Base-by-base conservation (phyloP, 1,140 invertebrate species). In the Zaprionus ghesquierei region DNA sequence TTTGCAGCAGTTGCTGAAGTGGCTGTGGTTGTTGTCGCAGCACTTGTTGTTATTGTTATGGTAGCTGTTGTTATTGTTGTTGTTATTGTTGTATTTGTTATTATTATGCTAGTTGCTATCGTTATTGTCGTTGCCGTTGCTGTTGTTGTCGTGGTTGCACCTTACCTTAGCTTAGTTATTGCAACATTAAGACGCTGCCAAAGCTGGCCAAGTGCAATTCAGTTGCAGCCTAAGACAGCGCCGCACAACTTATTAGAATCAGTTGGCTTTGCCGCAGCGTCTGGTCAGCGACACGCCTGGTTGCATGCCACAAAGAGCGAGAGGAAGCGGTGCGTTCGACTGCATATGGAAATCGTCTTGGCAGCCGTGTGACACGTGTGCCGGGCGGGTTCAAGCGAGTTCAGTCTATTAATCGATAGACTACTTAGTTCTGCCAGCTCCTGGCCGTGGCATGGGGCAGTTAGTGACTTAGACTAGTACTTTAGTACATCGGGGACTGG, bases 381-480 rank as follows among this genome's bases (percentile, higher is more conserved):
- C 49, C 54, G 33, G 46, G 51, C 20, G 53, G 46, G 82, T 87
- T 87, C 79, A 86, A 73, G 22, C 1, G 76, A 86, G 82, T 86
- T 86, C 82, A 86, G 50, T 54, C 70, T 55, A 87, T 87, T 81
- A 89, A 87, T 87, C 82, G 79, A 87, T 87, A 77, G 66, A 63
- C 35, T 64, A 59, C 55, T 59, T 70, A 49, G 62, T 50, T 71
- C 38, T 63, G 60, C 53, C 49, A 46, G 41, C 41, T 46, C 20
- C 41, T 20, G 12, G 41, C 9, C 18, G 41, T 8, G 18, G 41
- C 41, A 46, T 6, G 41, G 15, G 18, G 41, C 41, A 46, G 18
- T 46, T 46, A 46, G 18, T 46, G 8, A 20, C 18, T 22, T 12
- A 46, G 69, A 74, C 38, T 58, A 69, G 51, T 49, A 38, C 71